Percentiles rank a stretch among this genome's conserved stretches.
Conservation (phyloP, 2,797 vertebrate species). For the Todus mexicanus region DNA sequence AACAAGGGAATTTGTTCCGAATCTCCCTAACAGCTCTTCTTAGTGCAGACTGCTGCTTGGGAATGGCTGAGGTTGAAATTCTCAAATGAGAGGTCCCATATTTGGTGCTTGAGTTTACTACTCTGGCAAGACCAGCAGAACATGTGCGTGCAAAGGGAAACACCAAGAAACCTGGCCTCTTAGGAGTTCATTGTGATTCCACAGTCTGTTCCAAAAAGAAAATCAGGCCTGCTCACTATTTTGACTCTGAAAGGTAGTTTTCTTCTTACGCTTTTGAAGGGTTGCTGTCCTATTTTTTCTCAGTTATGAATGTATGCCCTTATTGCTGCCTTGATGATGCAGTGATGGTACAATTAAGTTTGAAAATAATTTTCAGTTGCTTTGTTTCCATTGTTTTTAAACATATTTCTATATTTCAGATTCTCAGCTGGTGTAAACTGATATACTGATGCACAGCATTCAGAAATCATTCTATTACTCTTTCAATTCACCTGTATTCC, state of each 20-base stretch:
- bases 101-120: background rate
- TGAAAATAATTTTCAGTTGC: background rate
- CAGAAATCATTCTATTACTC: background rate
- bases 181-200: background rate
- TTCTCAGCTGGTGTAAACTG: background rate
- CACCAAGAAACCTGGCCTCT: background rate
- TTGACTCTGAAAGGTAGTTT: background rate
- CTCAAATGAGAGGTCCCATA: fast-evolving
- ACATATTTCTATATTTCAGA: background rate
- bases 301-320: background rate
- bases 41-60: background rate
- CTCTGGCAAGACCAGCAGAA: background rate
- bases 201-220: background rate
- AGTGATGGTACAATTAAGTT: background rate
- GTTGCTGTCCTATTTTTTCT: background rate
- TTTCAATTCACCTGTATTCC: background rate
- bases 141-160: background rate
- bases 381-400: background rate
- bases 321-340: background rate
- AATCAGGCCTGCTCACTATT: background rate
- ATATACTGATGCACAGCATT: background rate
- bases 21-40: background rate
- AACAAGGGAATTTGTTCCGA: background rate
- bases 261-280: background rate
- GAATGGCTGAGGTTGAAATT: background rate